Base-by-base conservation (phyloP, 1,140 invertebrate genomes). In the Lepidurus couesii region DNA sequence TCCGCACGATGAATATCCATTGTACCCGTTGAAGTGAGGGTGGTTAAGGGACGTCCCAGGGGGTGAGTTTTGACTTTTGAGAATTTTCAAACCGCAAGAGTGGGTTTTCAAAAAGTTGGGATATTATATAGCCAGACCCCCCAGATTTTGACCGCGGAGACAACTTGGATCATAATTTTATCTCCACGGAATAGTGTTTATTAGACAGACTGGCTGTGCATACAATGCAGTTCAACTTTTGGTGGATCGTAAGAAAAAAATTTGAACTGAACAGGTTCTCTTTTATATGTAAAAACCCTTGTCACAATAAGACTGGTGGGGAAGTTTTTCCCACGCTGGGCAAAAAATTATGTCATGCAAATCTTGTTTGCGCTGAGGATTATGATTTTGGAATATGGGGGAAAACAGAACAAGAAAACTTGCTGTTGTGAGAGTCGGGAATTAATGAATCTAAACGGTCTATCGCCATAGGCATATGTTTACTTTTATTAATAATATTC, bases 111-210 rank as follows among this genome's bases (percentile, higher is more conserved):
- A 34, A 34, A 34, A 34, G 34, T 34, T 34, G 34, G 34, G 34
- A 34, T 34, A 34, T 34, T 34, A 34, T 26, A 26, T 34, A 65
- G 9, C 53, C 13, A 13, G 53, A 65, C 53, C 53, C 21, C 53
- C 53, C 53, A 65, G 53, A 65, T 21, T 65, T 65, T 65, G 21
- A 65, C 53, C 53, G 53, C 53, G 21, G 53, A 13, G 16, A 65
- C 53, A 65, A 65, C 53, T 65, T 65, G 53, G 53, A 65, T 65
- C 53, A 65, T 65, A 65, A 65, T 65, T 65, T 65, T 65, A 13
- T 13, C 53, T 65, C 53, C 21, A 65, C 53, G 1, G 53, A 65
- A 65, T 65, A 7, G 13, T 65, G 53, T 65, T 65, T 65, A 65
- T 16, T 21, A 65, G 53, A 65, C 53, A 65, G 53, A n/a, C 21